Base-by-base conservation (phyloP, 2,888 invertebrate species). In the Caenorhabditis plicata region DNA sequence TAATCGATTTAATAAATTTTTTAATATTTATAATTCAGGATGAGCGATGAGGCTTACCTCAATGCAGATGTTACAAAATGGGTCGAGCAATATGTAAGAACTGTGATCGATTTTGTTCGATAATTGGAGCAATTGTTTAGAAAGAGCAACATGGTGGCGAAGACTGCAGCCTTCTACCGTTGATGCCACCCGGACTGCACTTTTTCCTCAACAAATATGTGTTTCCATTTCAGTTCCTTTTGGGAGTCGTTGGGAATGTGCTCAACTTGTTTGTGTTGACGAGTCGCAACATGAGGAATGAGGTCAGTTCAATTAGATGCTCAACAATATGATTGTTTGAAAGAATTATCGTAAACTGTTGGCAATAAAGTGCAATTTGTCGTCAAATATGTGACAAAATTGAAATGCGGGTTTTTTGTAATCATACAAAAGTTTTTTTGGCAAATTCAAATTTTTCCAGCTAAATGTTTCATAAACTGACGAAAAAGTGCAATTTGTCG, bases 251-350 rank as follows among this genome's bases (percentile, higher is more conserved):
- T 23, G 76, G 76, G 44, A 76, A 76, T 40, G 61, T 68, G 11
- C 65, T 76, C 51, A 76, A 76, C 47, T 43, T 76, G 42, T 47
- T 70, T 35, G 76, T 76, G 8, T 64, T 76, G 46, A 54, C 77
- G 26, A 67, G 66, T 27, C 39, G 65, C 17, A 67, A 71, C 23
- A 76, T 76, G 76, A 63, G 75, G 39, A 74, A 66, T 36, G 75
- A 76, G 58, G 75, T 73, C 15, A 4, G n/a, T n/a, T n/a, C n/a
- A n/a, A n/a, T n/a, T n/a, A n/a, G n/a, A n/a, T n/a, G n/a, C n/a
- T n/a, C n/a, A n/a, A n/a, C n/a, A n/a, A n/a, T n/a, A n/a, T n/a
- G n/a, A n/a, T n/a, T n/a, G 35, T 46, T 25, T 8, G 11, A 17
- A 19, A 19, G 9, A 29, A 15, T 33, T 23, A 22, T 32, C 17